A percentile compares a stretch with the other conserved stretches of the same genome.
Evolutionary conservation across 2,113 vertebrate species (phyloP).

Genomic region (Puntigrus tetrazona): DNA sequence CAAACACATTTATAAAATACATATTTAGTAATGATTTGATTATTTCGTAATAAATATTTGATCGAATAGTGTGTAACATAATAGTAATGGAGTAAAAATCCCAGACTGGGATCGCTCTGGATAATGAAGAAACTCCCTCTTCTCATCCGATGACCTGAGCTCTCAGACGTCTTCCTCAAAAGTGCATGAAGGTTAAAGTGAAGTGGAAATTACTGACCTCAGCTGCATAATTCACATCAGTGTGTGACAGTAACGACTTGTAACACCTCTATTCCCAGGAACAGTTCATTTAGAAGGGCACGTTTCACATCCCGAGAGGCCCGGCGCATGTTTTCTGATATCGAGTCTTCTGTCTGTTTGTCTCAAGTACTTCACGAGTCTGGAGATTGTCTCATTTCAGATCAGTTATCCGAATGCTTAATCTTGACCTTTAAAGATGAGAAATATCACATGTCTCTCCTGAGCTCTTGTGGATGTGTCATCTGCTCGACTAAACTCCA

Average conservation of each 20-base stretch:
- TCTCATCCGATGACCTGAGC: neutral
- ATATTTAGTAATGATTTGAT: no score
- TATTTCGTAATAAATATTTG: no score
- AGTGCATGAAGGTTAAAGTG: neutral
- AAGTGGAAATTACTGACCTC: conserved; percentile 31
- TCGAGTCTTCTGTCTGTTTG: conserved; percentile 50
- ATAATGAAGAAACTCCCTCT: neutral
- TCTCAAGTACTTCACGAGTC: conserved; percentile 52
- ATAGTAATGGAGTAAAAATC: neutral
- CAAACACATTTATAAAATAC: no score
- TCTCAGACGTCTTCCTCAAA: neutral
- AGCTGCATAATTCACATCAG: conserved; percentile 33
- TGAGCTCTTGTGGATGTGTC: conserved; percentile 63
- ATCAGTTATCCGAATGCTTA: conserved; percentile 70
- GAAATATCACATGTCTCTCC: conserved; percentile 37
- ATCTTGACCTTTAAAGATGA: conserved; percentile 67
- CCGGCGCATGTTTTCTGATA: conserved; percentile 58
- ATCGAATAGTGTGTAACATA: neutral
- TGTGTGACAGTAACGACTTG: neutral
- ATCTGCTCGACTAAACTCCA: conserved; percentile 62
- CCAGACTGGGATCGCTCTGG: neutral
- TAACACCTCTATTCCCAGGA: neutral
- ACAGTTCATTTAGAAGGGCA: conserved; percentile 46
- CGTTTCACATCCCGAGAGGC: conserved; percentile 56
- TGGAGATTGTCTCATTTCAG: conserved; percentile 67